A percentile compares a stretch with the other conserved stretches of the same genome.
Conservation (phyloP, 1,140 invertebrate genomes). For the Drosophila subobscura region DNA sequence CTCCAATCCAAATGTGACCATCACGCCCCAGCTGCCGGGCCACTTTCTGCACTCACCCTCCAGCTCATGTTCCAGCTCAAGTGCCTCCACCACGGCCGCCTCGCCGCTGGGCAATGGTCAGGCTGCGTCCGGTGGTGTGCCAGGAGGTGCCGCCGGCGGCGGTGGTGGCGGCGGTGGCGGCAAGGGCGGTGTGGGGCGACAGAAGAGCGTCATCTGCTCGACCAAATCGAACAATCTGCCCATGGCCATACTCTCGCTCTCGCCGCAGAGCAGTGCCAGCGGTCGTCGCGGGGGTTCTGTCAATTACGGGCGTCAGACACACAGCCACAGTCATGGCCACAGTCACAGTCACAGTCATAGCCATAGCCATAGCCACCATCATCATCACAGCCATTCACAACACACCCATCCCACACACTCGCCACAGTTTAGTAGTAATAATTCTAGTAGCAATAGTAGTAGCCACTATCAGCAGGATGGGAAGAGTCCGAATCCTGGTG, state of each 20-base stretch:
- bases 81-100: constrained; percentile 69
- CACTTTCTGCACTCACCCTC: constrained; percentile 73
- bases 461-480: constrained; percentile 49
- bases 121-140: neutral
- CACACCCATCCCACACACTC: neutral
- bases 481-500: too few relatives aligned
- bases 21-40: constrained; percentile 75
- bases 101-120: constrained; percentile 54
- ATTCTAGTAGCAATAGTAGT: constrained; percentile 25
- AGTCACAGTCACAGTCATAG: constrained; percentile 51
- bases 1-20: constrained; percentile 44
- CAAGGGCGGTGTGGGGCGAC: constrained; percentile 32
- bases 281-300: neutral
- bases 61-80: constrained; percentile 63
- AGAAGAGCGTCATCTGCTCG: constrained; percentile 80
- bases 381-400: constrained; percentile 11
- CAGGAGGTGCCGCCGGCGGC: neutral
- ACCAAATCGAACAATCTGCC: constrained; percentile 69
- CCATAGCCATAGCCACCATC: constrained; percentile 36
- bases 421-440: constrained; percentile 4
- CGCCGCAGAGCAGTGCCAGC: neutral
- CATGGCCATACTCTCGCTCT: constrained; percentile 58
- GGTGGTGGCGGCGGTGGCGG: neutral
- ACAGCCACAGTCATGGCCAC: constrained; percentile 48
- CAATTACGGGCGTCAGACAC: constrained; percentile 60